Percentiles rank a stretch among this genome's conserved stretches.
These are phyloP conservation scores for Rhinoderma darwinii DNA, from an alignment of 2,113 vertebrate species.

Conservation along the genomic window DNA sequence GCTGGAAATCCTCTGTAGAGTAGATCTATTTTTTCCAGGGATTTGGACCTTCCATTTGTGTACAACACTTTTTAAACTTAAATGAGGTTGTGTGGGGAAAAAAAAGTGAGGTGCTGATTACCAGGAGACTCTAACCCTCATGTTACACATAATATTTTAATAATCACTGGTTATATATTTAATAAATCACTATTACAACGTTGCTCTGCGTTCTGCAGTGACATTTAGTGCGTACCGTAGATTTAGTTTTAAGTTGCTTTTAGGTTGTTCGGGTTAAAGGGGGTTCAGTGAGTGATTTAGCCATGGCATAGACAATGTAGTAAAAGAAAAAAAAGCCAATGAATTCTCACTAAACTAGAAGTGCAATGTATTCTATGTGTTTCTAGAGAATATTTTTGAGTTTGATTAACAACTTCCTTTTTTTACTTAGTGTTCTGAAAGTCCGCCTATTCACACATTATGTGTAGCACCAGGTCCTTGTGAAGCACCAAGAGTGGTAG, in stretches of 20 bases:
- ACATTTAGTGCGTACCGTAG: no score
- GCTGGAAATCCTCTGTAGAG: background rate
- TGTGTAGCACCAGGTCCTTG: conserved; percentile 89
- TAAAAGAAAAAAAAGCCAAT: no score
- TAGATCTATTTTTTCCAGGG: background rate
- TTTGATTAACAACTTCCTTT: background rate
- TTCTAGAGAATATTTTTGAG: background rate
- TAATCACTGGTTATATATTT: background rate
- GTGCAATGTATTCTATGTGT: background rate
- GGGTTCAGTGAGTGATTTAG: no score
- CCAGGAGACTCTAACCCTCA: background rate
- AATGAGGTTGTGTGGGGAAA: background rate
- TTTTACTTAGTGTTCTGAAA: conserved; percentile 81
- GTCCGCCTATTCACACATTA: conserved; percentile 86
- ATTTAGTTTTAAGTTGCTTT: no score
- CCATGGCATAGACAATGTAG: no score
- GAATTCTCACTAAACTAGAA: background rate
- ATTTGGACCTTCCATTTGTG: background rate
- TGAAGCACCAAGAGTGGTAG: conserved; percentile 83
- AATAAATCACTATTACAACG: no score
- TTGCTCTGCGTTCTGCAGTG: no score
- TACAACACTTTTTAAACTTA: background rate
- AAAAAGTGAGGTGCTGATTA: background rate
- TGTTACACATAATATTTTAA: background rate
- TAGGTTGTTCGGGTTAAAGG: no score